phyloP scores from a whole-genome alignment of 1,140 invertebrate species.

The Sarcophaga peregrina region DNA sequence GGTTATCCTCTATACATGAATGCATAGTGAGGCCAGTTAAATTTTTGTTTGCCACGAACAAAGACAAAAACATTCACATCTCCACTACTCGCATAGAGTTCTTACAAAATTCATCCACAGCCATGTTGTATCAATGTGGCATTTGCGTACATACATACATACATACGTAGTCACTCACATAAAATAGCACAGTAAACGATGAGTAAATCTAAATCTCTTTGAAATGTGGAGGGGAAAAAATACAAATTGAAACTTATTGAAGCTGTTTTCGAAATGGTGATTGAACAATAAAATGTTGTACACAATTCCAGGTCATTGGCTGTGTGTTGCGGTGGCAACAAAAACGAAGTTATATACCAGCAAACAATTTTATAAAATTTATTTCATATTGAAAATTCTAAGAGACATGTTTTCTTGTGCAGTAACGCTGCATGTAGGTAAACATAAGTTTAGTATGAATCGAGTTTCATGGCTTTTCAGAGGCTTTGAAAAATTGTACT shows the following conservation, averaged over 20 bases:
- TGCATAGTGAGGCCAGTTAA: constrained; percentile 23
- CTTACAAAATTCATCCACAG: neutral
- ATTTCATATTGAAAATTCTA: no score
- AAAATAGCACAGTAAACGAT: constrained; percentile 37
- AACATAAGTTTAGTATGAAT: no score
- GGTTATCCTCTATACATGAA: neutral
- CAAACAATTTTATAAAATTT: neutral
- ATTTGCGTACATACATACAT: neutral
- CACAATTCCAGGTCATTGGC: constrained; percentile 40
- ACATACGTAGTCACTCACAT: neutral
- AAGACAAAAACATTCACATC: no score
- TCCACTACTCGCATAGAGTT: neutral
- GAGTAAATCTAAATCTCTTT: constrained; percentile 42
- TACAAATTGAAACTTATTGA: constrained; percentile 41
- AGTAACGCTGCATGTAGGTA: no score
- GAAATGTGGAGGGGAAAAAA: constrained; percentile 26
- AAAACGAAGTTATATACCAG: constrained; percentile 12
- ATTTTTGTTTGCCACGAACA: neutral
- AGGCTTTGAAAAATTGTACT: no score
- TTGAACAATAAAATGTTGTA: constrained; percentile 42
- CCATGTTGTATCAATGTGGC: neutral
- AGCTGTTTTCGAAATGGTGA: constrained; percentile 38
- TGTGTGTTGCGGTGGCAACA: constrained; percentile 5
- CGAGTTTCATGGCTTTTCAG: no score
- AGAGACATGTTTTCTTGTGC: no score